Conservation (phyloP, 1,140 invertebrate genomes). For the Hermatobates lingyangjiaoensis region DNA sequence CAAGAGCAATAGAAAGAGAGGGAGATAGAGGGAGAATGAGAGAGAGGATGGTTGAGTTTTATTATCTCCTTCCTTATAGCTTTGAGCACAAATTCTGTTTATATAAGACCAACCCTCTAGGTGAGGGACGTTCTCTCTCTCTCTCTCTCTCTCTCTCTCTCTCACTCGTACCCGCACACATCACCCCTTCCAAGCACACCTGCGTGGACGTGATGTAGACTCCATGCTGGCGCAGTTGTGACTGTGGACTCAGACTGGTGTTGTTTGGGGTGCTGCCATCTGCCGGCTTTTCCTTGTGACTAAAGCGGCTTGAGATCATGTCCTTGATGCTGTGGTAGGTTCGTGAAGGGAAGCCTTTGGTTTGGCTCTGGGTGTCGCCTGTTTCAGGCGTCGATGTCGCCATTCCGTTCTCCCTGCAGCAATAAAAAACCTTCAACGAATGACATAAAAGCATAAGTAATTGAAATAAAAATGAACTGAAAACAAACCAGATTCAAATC, state of each 20-base stretch:
- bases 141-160: no score
- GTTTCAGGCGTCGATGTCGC: slow-evolving; percentile 18
- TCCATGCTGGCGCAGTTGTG: slow-evolving; percentile 18
- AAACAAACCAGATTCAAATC: no score
- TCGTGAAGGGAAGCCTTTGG: slow-evolving; percentile 25
- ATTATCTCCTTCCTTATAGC: no score
- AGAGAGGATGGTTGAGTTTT: no score
- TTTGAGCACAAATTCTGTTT: no score
- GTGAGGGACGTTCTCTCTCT: no score
- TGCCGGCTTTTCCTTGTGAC: slow-evolving; percentile 18
- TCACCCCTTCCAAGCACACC: no score
- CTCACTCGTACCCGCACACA: no score
- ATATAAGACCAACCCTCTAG: no score
- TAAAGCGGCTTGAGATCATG: slow-evolving; percentile 64
- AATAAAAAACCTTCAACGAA: slow-evolving; percentile 3
- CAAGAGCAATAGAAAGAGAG: no score
- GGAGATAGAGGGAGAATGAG: no score
- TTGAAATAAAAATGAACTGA: background rate
- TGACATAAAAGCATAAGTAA: background rate
- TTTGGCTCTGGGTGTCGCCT: slow-evolving; percentile 6
- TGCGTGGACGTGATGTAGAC: slow-evolving; percentile 17
- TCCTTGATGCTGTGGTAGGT: slow-evolving; percentile 69
- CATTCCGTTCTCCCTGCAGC: slow-evolving; percentile 9
- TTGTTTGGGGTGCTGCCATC: background rate
- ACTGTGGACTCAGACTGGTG: slow-evolving; percentile 16